Evolutionary conservation across 2,113 vertebrate genomes (phyloP).

Genomic region (Lophotis ruficrista): DNA sequence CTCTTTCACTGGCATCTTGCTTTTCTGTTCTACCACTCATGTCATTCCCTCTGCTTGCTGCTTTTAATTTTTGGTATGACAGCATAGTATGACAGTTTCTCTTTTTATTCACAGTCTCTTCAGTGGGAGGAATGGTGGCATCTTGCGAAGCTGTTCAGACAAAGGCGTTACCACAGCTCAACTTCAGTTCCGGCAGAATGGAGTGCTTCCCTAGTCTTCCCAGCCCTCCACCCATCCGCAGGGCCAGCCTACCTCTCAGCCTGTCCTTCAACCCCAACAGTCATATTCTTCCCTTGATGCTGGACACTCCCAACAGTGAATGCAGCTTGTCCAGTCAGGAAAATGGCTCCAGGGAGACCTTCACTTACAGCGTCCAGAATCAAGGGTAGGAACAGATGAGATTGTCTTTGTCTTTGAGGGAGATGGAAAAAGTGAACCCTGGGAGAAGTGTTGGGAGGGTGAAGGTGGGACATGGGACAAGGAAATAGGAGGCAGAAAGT

Average conservation of each 20-base stretch:
- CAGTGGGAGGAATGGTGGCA: not conserved
- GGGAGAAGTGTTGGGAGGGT: not conserved
- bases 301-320: constrained; percentile 72
- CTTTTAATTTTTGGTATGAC: not conserved
- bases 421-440: not conserved
- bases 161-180: not conserved
- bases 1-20: not conserved
- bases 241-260: constrained; percentile 80
- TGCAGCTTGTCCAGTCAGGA: constrained; percentile 59
- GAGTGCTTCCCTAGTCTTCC: constrained; percentile 78
- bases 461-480: not conserved
- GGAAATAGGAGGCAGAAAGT: not conserved
- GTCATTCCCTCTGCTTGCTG: not conserved
- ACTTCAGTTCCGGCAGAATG: not conserved
- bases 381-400: constrained; percentile 68
- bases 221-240: constrained; percentile 89
- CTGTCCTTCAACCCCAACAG: constrained; percentile 37
- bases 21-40: not conserved
- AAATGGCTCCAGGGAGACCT: constrained; percentile 16
- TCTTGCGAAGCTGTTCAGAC: constrained; percentile 1
- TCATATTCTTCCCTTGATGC: constrained; percentile 68
- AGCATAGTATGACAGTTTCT: not conserved
- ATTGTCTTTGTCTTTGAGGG: not conserved
- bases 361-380: constrained; percentile 64
- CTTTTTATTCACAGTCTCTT: constrained; percentile 20